Base-by-base conservation (phyloP, 2,888 invertebrate genomes). In the Vesta saturnalis region DNA sequence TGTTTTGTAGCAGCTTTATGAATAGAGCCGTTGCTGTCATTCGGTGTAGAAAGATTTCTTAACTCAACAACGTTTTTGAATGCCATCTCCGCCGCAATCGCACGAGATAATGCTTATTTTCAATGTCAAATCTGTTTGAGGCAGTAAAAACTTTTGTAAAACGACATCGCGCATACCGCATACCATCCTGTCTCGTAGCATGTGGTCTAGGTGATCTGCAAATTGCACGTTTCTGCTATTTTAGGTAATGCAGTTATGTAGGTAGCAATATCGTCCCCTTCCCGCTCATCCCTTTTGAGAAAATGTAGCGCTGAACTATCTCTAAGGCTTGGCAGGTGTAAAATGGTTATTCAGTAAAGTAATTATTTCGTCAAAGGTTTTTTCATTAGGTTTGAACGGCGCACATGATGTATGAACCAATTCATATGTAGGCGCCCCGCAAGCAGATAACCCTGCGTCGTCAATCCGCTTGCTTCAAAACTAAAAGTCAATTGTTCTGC, bases 181-280 rank as follows among this genome's bases (percentile, higher is more conserved):
- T 10, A 49, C 49, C 16, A 49, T 18, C 16, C 49, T 49, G 49
- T 49, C 49, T 4, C 49, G 16, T 15, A 49, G 49, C 49, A 49
- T 49, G 10, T 3, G 3, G 4, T 46, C 46, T 12, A 46, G 46
- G n/a, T 8, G 10, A 14, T 46, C 15, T n/a, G n/a, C 46, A 12
- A n/a, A 18, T 52, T 55, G 23, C 55, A 55, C n/a, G 5, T 55
- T 19, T 55, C 55, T 2, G 55, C 55, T 8, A 55, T 55, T 12
- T 23, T 22, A n/a, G 3, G 16, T 14, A 55, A 55, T 55, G 21
- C 19, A 1, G 55, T 21, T 18, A 55, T 15, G 23, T 22, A 55
- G 2, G 23, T 22, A 22, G 55, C 55, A 21, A 18, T 15, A 12
- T 21, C 12, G 12, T 55, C 55, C 21, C 23, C 23, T 12, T 21